Evolutionary conservation across 2,797 vertebrate species (phyloP), one percentile per base, ranked within the genome.

Genomic region (Hyperoplus lanceolatus): DNA sequence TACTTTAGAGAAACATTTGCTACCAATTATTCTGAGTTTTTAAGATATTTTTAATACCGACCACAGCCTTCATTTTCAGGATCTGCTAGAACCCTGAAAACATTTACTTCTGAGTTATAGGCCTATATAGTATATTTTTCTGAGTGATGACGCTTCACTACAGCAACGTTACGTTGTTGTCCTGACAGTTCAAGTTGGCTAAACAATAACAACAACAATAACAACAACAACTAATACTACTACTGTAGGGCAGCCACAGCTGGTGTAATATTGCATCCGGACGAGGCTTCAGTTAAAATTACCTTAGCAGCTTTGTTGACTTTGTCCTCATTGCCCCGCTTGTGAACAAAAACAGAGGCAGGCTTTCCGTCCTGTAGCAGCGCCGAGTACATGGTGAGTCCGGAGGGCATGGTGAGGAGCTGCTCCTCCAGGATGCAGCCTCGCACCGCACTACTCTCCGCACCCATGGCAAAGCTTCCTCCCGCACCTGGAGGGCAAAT

Each of bases 291-390:
- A 5, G 10, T 3, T 29, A 0, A 14, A 18, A 67, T 46, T 84
- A 99, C 98, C 97, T 98, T 98, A 54, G 98, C 97, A 67, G 98
- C 97, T 95, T 99, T 98, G 80, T 97, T 96, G 82, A 99, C 97
- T 84, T 96, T 97, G 42, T 99, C 97, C 87, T 98, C 96, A 0
- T 96, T 98, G 36, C 96, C 97, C 41, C 94, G 91, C 80, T 95
- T 96, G 87, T 99, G 97, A 12, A 99, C 97, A 70, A 99, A 99
- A 39, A 99, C 97, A 0, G 98, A 99, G 1, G 97, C 97, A 0
- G 85, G 90, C 49, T 89, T 96, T 48, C 96, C 96, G 80, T 97
- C 97, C 62, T 97, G 96, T 3, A 99, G 95, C 46, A 96, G 85
- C 0, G 98, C 97, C 0, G 97, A 96, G 75, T 97, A 94, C 80